Base-by-base conservation (phyloP, 2,113 vertebrate species). In the Gasterosteus nipponicus region DNA sequence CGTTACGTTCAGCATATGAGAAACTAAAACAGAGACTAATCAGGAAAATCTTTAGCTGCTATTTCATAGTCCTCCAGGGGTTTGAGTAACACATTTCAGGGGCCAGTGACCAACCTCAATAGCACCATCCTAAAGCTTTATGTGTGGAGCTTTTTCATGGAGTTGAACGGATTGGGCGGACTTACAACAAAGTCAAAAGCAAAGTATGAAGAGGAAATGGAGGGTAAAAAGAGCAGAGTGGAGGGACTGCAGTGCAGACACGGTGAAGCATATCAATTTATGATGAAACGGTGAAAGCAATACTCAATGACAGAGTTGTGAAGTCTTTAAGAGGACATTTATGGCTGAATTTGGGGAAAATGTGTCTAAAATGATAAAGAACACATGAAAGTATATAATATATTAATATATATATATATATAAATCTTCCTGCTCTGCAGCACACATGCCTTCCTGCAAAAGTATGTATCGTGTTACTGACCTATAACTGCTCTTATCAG, bases 401-500 rank as follows among this genome's bases (percentile, higher is more conserved):
- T 26, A 26, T 26, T 1, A 1, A 26, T 26, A 26, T 26, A 26
- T 26, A 1, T 26, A 26, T 26, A 26, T 26, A 26, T 26, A 26
- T 26, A 26, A 26, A 41, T 41, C 60, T 1, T 42, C n/a, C 42
- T 22, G 61, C 18, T n/a, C 53, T 35, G 49, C 69, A 59, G 31
- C 78, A 72, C 35, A 7, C 78, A 73, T 33, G 26, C 18, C 15
- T 47, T 69, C 62, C 62, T 51, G 42, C 70, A 31, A 16, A n/a
- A 61, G 38, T 67, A 66, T 39, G 67, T 75, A 65, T 77, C 59
- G 65, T 63, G 42, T 66, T 38, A 35, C 71, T 86, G 83, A 87
- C 90, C 63, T 80, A 83, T 79, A 82, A 78, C 62, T 74, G 73
- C 65, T 85, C 77, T 80, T 72, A 86, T 87, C 69, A 67, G 71